Conservation (phyloP, 53 echinoderm and acorn worm species). For the Crossaster papposus region DNA sequence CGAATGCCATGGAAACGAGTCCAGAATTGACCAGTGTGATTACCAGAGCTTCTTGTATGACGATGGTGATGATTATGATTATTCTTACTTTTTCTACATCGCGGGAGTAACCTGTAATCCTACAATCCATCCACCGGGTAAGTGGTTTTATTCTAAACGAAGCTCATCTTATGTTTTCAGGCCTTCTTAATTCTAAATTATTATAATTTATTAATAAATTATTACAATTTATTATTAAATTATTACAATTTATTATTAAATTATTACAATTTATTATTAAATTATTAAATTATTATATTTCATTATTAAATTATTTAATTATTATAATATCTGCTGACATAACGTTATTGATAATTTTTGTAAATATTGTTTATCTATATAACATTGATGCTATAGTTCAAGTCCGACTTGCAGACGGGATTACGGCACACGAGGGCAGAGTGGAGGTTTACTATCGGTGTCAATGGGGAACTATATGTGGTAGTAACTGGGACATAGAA, state of each 20-base stretch:
- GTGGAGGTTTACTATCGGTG: slow-evolving; percentile 15
- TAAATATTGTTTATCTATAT: too few species aligned
- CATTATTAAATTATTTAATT: too few species aligned
- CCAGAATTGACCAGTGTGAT: slow-evolving; percentile 28
- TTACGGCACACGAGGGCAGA: slow-evolving; percentile 11
- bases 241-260: too few species aligned
- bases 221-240: too few species aligned
- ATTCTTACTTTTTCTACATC: slow-evolving; percentile 4
- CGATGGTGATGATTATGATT: slow-evolving; percentile 9
- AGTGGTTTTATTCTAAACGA: too few species aligned
- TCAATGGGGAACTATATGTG: slow-evolving; percentile 16
- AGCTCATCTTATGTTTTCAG: too few species aligned
- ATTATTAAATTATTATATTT: too few species aligned
- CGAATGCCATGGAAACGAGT: slow-evolving; percentile 45
- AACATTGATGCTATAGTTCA: neutral
- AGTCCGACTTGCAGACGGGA: slow-evolving; percentile 55
- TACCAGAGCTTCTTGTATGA: slow-evolving; percentile 15
- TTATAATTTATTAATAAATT: too few species aligned
- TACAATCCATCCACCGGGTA: neutral
- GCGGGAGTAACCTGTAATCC: slow-evolving; percentile 15
- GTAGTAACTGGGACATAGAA: slow-evolving; percentile 5
- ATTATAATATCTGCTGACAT: too few species aligned
- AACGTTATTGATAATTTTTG: too few species aligned
- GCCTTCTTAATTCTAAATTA: too few species aligned
- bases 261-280: too few species aligned